Conservation (phyloP, 2,797 vertebrate species). For the Halcyon smyrnensis region DNA sequence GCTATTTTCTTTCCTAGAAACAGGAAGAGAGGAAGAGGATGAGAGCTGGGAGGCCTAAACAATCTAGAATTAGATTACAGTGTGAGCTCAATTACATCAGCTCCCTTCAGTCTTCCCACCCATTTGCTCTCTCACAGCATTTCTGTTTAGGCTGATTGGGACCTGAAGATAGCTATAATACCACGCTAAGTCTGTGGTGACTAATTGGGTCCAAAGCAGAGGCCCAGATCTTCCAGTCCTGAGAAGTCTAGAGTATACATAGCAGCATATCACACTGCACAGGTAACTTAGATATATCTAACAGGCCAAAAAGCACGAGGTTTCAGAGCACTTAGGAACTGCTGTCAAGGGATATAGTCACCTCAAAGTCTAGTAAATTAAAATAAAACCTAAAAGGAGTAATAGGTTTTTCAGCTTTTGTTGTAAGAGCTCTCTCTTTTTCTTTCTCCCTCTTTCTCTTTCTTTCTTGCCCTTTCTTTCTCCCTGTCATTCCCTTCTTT, state of each 20-base stretch:
- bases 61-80: conserved; percentile 37
- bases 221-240: neutral
- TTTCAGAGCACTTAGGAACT: neutral
- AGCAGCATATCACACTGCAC: neutral
- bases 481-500: neutral
- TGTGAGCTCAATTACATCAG: conserved; percentile 32
- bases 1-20: conserved; percentile 64
- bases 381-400: neutral
- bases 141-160: neutral
- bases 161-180: neutral
- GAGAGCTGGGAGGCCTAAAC: conserved; percentile 48
- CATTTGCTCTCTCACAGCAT: conserved; percentile 16
- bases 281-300: neutral
- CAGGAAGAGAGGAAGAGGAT: conserved; percentile 56
- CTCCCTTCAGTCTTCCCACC: conserved; percentile 54
- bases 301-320: neutral
- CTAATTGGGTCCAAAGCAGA: neutral
- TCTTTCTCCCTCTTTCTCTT: neutral
- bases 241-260: neutral
- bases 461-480: neutral
- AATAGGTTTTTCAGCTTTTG: neutral
- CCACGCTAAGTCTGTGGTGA: neutral
- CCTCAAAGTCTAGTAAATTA: neutral
- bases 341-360: neutral
- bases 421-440: neutral